Base-by-base conservation (phyloP, 1,140 invertebrate species). In the Dryas iulia region DNA sequence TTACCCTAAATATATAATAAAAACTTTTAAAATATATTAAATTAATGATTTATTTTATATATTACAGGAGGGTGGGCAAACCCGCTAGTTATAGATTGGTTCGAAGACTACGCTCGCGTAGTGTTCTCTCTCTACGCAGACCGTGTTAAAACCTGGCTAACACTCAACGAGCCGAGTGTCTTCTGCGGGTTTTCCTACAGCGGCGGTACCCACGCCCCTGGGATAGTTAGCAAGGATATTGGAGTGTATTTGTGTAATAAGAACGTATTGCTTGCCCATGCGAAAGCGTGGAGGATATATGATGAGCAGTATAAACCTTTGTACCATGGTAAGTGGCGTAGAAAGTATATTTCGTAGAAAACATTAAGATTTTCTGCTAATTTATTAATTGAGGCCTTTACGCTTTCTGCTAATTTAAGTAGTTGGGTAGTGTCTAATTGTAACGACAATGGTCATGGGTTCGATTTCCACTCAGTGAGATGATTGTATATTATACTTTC, bases 81-180 rank as follows among this genome's bases (percentile, higher is more conserved):
- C 75, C 92, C 92, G 5, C 73, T 93, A 31, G 93, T 95, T 57
- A 87, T 91, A 7, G 93, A 94, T 1, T 89, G 39, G 39, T 47
- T 47, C 18, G 39, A 6, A 47, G 39, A 47, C 18, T 47, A 47
- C 14, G 39, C 39, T 2, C 39, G 39, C 7, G 39, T 47, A 47
- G 39, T 47, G 39, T 47, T 47, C 1, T 47, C 39, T 3, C 39
- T 47, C 2, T 47, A 18, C 14, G 94, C 93, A 0, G 92, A 94
- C 82, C 88, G 93, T 21, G 93, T 95, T 0, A 93, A 93, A 62
- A 73, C 83, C 39, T 96, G 95, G 94, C 91, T 94, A 2, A 96
- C 95, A 0, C 91, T 96, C 33, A 96, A 95, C 77, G 95, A 96
- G 78, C 94, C 94, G 0, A 83, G 92, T 68, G 87, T 93, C 21